Percentiles rank a stretch among this genome's conserved stretches.
These are phyloP conservation scores for Molanna angustata DNA, from an alignment of 2,888 invertebrate genomes.

Conservation along the genomic window DNA sequence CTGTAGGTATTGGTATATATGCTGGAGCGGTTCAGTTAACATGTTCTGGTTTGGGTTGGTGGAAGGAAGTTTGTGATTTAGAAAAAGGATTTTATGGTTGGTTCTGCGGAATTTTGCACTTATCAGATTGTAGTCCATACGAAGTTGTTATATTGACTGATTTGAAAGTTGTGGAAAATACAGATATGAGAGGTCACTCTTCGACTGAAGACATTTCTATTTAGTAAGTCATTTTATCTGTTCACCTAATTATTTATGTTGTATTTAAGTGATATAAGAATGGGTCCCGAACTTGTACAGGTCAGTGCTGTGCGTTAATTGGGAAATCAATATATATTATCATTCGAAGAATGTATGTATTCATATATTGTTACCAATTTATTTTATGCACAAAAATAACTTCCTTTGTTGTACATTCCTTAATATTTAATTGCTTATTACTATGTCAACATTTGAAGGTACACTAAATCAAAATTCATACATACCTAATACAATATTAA, in stretches of 20 bases:
- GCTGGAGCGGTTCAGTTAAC: constrained; percentile 67
- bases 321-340: no score
- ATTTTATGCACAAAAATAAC: no score
- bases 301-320: no score
- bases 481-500: no score
- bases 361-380: no score
- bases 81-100: constrained; percentile 80
- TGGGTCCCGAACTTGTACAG: no score
- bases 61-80: constrained; percentile 67
- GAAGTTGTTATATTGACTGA: constrained; percentile 66
- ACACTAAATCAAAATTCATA: no score
- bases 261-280: neutral
- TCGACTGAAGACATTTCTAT: constrained; percentile 46
- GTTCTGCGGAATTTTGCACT: constrained; percentile 63
- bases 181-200: constrained; percentile 39
- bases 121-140: constrained; percentile 74
- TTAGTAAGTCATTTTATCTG: constrained; percentile 36
- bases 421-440: no score
- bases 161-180: constrained; percentile 41
- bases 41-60: constrained; percentile 66
- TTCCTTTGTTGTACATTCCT: no score
- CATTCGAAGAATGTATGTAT: no score
- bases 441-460: no score
- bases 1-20: constrained; percentile 64
- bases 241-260: neutral